A percentile compares a stretch with the other conserved stretches of the same genome.
Conservation (phyloP, 2,797 vertebrate genomes). For the Glyptemys insculpta region DNA sequence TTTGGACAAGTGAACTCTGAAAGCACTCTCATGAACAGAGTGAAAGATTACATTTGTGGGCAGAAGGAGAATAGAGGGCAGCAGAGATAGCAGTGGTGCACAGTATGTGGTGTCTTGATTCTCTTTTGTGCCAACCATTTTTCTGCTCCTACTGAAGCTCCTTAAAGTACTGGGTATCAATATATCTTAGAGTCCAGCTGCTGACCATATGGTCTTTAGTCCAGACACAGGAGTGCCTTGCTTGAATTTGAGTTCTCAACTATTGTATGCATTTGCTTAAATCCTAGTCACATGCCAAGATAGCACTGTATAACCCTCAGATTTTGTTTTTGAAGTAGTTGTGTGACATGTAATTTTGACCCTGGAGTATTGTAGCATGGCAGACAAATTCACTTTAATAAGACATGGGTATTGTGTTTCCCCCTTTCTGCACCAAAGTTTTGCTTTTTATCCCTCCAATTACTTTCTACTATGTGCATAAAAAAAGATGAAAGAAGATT, state of each 20-base stretch:
- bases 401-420: background rate
- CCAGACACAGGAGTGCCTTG: background rate
- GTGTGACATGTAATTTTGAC: background rate
- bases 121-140: background rate
- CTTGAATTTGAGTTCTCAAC: background rate
- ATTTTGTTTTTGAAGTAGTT: background rate
- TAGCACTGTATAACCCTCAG: background rate
- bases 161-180: background rate
- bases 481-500: background rate
- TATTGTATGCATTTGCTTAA: background rate
- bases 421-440: background rate
- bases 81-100: background rate
- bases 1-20: background rate
- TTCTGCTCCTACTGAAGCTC: background rate
- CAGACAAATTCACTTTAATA: background rate
- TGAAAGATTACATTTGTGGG: background rate
- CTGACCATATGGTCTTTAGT: background rate
- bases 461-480: background rate
- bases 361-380: background rate
- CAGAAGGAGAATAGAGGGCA: background rate
- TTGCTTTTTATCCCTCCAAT: background rate
- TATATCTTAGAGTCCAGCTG: background rate
- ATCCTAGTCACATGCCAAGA: background rate
- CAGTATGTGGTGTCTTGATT: background rate
- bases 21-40: background rate